Conservation (phyloP, 2,113 vertebrate genomes). For the Hepsetus odoe region DNA sequence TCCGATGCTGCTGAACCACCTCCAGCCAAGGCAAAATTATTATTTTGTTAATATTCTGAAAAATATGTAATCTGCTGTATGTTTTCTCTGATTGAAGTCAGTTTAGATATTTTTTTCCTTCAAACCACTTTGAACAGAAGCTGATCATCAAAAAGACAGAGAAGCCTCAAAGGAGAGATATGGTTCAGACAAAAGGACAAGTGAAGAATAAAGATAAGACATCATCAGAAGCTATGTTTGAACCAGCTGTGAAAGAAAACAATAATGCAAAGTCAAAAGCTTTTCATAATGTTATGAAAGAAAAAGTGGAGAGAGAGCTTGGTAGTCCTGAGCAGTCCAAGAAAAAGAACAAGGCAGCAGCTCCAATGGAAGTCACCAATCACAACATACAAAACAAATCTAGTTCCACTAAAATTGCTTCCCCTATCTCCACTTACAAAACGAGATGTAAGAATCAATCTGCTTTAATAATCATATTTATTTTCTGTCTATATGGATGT, state of each 20-base stretch:
- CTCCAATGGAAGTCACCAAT: not conserved
- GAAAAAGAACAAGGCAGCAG: slow-evolving; percentile 34
- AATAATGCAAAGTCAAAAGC: not conserved
- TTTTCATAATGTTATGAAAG: not conserved
- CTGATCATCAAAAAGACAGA: not conserved
- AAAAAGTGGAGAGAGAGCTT: slow-evolving; percentile 28
- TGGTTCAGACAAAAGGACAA: not conserved
- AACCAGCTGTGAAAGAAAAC: not conserved
- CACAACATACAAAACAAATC: slow-evolving; percentile 50
- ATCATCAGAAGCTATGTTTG: not conserved
- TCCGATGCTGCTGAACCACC: slow-evolving; percentile 57
- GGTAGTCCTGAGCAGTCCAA: slow-evolving; percentile 4
- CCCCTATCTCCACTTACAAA: slow-evolving; percentile 71
- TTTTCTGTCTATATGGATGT: too few species aligned
- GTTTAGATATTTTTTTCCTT: not conserved
- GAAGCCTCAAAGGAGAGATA: not conserved
- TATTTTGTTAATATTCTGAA: not conserved
- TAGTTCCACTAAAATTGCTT: slow-evolving; percentile 49
- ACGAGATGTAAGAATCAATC: slow-evolving; percentile 81
- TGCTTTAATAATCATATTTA: too few species aligned
- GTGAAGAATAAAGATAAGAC: slow-evolving; percentile 5
- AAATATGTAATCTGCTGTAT: not conserved
- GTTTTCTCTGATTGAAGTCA: not conserved
- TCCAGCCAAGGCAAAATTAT: slow-evolving; percentile 55
- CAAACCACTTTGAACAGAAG: slow-evolving; percentile 32